Evolutionary conservation across 2,888 invertebrate species (phyloP), one percentile per base, ranked within the genome.

Genomic region (Salticus scenicus): DNA sequence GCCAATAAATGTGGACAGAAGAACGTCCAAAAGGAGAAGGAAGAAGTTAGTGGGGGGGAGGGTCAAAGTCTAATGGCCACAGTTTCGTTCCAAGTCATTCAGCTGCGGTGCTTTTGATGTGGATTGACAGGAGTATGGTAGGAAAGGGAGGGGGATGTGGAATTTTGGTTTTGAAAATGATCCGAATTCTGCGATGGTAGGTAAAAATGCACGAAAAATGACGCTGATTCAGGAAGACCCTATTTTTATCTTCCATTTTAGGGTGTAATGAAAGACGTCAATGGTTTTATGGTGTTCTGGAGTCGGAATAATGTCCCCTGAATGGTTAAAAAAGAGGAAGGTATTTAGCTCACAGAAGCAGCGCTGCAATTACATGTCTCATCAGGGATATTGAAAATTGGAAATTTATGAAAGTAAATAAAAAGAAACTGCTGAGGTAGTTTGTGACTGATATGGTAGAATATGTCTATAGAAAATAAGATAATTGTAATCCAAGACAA

Each of bases 1-100:
- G 57, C 69, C 74, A 81, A 81, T 69, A 74, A 81, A 81, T 73
- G 81, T 69, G 81, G 74, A 81, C 74, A 81, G 66, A 66, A 31
- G 69, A 69, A 47, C 33, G 67, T 66, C 24, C 57, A 24, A 57
- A 24, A 24, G 24, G 12, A 24, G 24, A 17, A n/a, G n/a, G n/a
- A n/a, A 17, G 57, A 12, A 17, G 47, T 7, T 47, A 66, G 14
- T 31, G 20, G n/a, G 30, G 17, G 30, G 28, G 31, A 73, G 72
- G 79, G 70, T 20, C 57, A 72, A 33, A 51, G 31, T 67, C 74
- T 81, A 81, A 81, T 74, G 69, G 74, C 79, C 51, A 41, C 37
- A 66, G 63, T 80, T 80, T 64, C 72, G 42, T 78, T 78, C 73
- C 31, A 57, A 70, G 69, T 77, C 70, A 57, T 57, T 57, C 57